A percentile compares a stretch with the other conserved stretches of the same genome.
Conservation (phyloP, 1,140 invertebrate genomes). For the Microplitis mediator region DNA sequence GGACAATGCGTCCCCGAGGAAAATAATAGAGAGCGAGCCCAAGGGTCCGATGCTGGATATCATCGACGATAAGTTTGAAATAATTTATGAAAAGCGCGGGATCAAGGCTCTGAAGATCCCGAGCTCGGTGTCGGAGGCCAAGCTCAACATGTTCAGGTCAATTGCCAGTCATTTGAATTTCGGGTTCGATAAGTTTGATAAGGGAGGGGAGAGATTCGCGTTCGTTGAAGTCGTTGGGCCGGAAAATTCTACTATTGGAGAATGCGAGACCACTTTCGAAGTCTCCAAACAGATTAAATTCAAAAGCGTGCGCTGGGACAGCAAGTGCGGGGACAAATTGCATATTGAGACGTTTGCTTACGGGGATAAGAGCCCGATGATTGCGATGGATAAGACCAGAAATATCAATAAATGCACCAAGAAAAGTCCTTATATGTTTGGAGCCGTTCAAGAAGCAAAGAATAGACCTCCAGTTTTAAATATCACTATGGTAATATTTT, state of each 20-base stretch:
- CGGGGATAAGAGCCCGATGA: constrained; percentile 18
- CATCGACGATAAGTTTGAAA: constrained; percentile 9
- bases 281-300: constrained; percentile 20
- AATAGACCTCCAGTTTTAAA: background rate
- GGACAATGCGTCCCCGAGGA: background rate
- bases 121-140: background rate
- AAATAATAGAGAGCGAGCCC: background rate
- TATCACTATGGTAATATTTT: constrained; percentile 14
- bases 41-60: background rate
- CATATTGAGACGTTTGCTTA: constrained; percentile 23
- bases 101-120: background rate
- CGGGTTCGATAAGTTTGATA: constrained; percentile 16
- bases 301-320: constrained; percentile 6
- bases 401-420: constrained; percentile 9
- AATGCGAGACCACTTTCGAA: constrained; percentile 18
- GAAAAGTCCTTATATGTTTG: background rate
- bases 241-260: constrained; percentile 17
- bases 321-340: constrained; percentile 17
- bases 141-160: background rate
- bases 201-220: constrained; percentile 16
- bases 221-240: background rate
- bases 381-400: constrained; percentile 25
- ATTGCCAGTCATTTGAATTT: constrained; percentile 17
- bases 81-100: constrained; percentile 15
- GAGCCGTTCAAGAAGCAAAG: background rate